These are phyloP conservation scores for Rafetus swinhoei DNA, from an alignment of 2,113 vertebrate species.

Conservation along the genomic window DNA sequence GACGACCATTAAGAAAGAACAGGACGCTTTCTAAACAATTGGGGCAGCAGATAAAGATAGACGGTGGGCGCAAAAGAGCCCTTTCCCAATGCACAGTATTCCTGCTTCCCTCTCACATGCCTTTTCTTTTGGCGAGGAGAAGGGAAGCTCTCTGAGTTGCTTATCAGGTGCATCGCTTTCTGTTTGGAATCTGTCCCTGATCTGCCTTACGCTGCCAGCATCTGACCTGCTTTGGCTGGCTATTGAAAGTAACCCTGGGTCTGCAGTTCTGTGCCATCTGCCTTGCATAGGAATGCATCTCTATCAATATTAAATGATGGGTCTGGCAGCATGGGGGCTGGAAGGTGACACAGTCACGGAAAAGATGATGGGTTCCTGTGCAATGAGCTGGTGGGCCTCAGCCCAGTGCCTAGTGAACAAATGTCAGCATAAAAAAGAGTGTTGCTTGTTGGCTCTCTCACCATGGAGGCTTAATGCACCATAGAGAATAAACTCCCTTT, in stretches of 20 bases:
- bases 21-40: constrained; percentile 48
- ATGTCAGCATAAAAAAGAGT: background rate
- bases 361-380: background rate
- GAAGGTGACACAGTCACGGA: background rate
- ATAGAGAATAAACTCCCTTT: background rate
- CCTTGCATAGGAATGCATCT: background rate
- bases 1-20: constrained; percentile 36
- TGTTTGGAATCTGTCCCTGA: background rate
- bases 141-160: background rate
- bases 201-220: background rate
- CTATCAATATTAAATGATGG: constrained; percentile 43
- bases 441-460: background rate
- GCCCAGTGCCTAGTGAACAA: background rate
- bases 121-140: background rate
- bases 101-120: constrained; percentile 12
- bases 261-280: background rate
- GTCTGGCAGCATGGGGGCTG: background rate
- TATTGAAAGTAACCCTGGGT: background rate
- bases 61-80: constrained; percentile 30
- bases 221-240: background rate
- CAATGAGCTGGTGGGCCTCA: background rate
- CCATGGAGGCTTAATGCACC: accelerated
- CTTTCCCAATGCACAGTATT: constrained; percentile 20
- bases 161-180: background rate
- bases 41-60: constrained; percentile 47